Evolutionary conservation across 1,140 invertebrate genomes (phyloP).

Genomic region (Gryon sp.): DNA sequence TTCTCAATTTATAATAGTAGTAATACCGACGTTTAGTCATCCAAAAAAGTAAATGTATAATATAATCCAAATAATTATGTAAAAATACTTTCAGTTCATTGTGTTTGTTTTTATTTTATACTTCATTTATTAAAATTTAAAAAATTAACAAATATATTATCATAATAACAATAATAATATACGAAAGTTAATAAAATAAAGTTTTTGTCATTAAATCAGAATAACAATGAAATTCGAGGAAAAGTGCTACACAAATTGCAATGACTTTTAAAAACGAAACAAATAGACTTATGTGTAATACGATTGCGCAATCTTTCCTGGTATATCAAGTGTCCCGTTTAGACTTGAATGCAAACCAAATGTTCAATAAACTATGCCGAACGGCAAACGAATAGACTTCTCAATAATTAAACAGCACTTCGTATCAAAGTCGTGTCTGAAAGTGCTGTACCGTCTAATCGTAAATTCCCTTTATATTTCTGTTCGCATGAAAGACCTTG

Average conservation of each 20-base stretch:
- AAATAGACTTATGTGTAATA: conserved; percentile 19
- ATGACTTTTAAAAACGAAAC: neutral
- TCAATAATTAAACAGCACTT: conserved; percentile 55
- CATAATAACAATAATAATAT: no score
- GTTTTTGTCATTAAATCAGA: no score
- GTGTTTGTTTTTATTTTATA: no score
- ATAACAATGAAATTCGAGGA: no score
- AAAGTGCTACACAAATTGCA: neutral
- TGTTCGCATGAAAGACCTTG: conserved; percentile 33
- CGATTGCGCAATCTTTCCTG: conserved; percentile 8
- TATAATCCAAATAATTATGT: no score
- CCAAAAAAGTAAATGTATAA: no score
- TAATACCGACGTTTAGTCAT: no score
- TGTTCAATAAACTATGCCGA: conserved; percentile 44
- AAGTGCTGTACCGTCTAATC: conserved; percentile 35
- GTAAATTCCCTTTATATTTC: conserved; percentile 44
- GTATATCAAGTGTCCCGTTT: conserved; percentile 43
- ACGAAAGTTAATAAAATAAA: no score
- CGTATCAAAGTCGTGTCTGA: conserved; percentile 32
- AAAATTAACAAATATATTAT: no score
- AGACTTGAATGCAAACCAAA: conserved; percentile 47
- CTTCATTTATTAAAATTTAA: no score
- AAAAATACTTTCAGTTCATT: no score
- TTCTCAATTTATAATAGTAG: no score
- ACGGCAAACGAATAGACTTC: conserved; percentile 23